Evolutionary conservation across 2,797 vertebrate species (phyloP), one percentile per base, ranked within the genome.

Genomic region (Borostomias antarcticus): DNA sequence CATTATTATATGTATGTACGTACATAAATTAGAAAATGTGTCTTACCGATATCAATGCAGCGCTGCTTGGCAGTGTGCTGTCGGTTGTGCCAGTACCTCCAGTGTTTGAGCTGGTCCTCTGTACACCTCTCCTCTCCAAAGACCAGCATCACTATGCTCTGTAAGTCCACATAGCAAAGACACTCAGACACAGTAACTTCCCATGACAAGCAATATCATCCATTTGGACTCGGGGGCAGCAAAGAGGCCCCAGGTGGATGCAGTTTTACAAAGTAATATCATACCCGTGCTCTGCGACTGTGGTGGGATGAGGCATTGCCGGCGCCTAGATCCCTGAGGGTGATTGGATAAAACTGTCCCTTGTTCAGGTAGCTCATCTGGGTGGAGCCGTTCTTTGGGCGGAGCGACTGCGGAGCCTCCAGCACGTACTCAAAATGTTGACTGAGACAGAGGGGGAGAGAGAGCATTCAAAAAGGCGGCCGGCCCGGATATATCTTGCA

Each of bases 281-380:
- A 88, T 75, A 95, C 94, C 67, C 94, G 84, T 53, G 94, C 91
- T 91, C 91, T 93, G 85, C 89, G 93, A 86, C 94, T 94, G 58
- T 92, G 91, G 47, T 93, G 92, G 77, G 92, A 92, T 70, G 91
- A 76, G 21, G 89, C 89, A 82, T 93, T 92, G 6, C 43, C 86
- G 73, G 86, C 82, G 73, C 90, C 91, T 32, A 85, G 82, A 75
- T 93, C 92, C 71, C 93, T 92, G 40, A 95, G 78, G 0, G 88
- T 93, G 75, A 95, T 88, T 0, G 94, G 93, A 48, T 95, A 95
- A 77, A 95, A 95, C 66, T 95, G 94, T 33, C 94, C 94, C 78
- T 95, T 95, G 77, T 95, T 95, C 72, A 95, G 81, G 77, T 95
- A 95, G 0, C 94, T 95, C 92, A 95, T 94, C 0, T 93, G 93